Percentiles rank a stretch among this genome's conserved stretches.
Evolutionary conservation across 2,888 invertebrate species (phyloP).

Genomic region (Dicycla oo): DNA sequence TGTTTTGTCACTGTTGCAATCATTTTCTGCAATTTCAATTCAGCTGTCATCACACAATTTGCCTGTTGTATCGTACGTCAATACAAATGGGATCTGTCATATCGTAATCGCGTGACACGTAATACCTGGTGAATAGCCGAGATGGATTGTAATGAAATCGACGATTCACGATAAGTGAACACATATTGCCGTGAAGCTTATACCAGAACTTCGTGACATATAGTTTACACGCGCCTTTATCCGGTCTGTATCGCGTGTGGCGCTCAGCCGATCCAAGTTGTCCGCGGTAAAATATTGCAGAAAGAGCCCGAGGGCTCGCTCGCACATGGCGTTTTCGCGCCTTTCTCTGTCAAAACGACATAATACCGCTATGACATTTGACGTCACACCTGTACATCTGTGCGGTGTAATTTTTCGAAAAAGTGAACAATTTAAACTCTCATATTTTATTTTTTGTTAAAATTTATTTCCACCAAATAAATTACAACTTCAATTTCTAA

Average conservation of each 20-base stretch:
- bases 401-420: constrained; percentile 20
- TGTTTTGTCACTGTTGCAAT: constrained; percentile 18
- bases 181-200: constrained; percentile 41
- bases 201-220: constrained; percentile 56
- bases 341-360: constrained; percentile 52
- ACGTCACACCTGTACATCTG: constrained; percentile 40
- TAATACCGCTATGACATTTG: constrained; percentile 56
- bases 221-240: constrained; percentile 54
- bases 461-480: constrained; percentile 60
- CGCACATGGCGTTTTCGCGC: constrained; percentile 60
- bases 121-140: constrained; percentile 38
- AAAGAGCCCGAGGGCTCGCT: constrained; percentile 39
- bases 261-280: constrained; percentile 30
- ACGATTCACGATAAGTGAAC: constrained; percentile 50
- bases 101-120: constrained; percentile 46
- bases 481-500: constrained; percentile 57
- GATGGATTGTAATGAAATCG: constrained; percentile 57
- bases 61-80: constrained; percentile 36
- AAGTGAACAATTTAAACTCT: constrained; percentile 24
- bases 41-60: constrained; percentile 16
- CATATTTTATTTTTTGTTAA: constrained; percentile 35
- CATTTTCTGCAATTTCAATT: constrained; percentile 5
- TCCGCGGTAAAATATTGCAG: constrained; percentile 56
- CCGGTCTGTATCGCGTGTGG: constrained; percentile 49
- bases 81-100: constrained; percentile 51